Evolutionary conservation across 2,113 vertebrate genomes (phyloP).

Genomic region (Mixornis gularis): DNA sequence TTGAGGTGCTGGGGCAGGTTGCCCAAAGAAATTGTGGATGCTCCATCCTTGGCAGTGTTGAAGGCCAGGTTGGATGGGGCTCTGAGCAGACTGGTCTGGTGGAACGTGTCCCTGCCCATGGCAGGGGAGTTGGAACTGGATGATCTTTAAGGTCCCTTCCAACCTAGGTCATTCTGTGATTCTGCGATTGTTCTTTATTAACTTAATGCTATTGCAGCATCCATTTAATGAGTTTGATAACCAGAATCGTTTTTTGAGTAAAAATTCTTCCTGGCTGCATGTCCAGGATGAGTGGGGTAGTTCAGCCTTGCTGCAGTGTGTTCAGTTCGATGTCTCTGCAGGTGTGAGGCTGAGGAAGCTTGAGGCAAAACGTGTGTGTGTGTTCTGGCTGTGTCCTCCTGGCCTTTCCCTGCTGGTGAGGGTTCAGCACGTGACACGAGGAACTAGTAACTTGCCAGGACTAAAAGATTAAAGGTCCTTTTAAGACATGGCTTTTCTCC

Average conservation of each 20-base stretch:
- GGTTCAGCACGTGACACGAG: rapidly evolving
- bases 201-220: background rate
- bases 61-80: background rate
- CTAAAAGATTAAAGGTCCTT: background rate
- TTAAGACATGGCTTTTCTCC: background rate
- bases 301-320: background rate
- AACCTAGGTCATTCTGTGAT: background rate
- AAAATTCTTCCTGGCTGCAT: rapidly evolving
- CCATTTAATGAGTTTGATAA: background rate
- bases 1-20: background rate
- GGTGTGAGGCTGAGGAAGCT: background rate
- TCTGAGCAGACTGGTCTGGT: background rate
- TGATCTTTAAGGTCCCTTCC: background rate
- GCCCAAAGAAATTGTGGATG: background rate
- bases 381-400: background rate
- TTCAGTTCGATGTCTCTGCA: background rate
- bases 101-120: background rate
- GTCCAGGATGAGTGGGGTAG: background rate
- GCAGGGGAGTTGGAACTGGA: rapidly evolving
- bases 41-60: background rate
- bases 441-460: background rate
- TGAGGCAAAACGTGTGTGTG: background rate
- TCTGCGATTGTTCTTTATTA: background rate
- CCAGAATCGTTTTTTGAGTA: rapidly evolving
- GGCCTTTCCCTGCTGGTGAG: background rate